These are phyloP conservation scores for Aurelia aurita DNA, from an alignment of 30 jellyfish, hydroid and myxozoan species.

Conservation along the genomic window DNA sequence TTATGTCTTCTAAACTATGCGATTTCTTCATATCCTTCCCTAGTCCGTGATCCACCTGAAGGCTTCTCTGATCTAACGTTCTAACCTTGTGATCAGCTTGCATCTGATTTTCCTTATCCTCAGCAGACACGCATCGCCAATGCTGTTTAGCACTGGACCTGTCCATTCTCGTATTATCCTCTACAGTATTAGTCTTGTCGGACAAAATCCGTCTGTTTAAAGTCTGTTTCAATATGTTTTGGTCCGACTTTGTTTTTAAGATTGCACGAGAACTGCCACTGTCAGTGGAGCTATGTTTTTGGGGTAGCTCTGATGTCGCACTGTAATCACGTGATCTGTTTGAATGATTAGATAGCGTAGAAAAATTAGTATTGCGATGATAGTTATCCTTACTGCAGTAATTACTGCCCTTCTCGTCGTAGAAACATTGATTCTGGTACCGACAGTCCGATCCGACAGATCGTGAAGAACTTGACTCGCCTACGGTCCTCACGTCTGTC, in stretches of 20 bases:
- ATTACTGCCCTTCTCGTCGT: background rate
- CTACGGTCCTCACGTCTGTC: background rate
- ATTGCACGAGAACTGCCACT: no score
- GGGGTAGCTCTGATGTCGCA: background rate
- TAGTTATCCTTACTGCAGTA: background rate
- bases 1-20: conserved; percentile 34
- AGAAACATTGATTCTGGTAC: conserved; percentile 1
- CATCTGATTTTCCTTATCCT: background rate
- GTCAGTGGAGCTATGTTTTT: no score
- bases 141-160: background rate
- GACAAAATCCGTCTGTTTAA: background rate
- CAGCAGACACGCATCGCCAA: background rate
- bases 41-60: background rate
- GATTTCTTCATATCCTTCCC: background rate
- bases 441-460: conserved; percentile 31
- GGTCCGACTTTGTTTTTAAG: no score
- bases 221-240: no score
- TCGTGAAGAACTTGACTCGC: conserved; percentile 29
- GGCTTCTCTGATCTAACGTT: background rate
- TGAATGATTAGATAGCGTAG: background rate
- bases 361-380: background rate
- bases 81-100: background rate
- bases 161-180: background rate
- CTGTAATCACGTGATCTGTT: background rate
- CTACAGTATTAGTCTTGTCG: background rate